Evolutionary conservation across 2,888 invertebrate genomes (phyloP), one percentile per base, ranked within the genome.

Genomic region (Mylabris sibirica): DNA sequence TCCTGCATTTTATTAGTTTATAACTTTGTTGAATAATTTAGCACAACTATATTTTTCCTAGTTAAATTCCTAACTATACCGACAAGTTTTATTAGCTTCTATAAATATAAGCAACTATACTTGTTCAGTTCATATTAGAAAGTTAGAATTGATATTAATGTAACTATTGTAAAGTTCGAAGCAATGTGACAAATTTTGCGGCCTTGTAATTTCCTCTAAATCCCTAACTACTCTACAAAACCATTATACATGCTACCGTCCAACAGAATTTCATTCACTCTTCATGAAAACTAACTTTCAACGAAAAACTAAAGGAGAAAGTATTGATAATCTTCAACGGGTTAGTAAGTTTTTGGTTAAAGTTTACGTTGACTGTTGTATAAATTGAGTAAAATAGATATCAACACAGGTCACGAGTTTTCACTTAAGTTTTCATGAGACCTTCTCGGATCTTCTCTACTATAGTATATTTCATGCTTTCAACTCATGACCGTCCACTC

Each of bases 351-450:
- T 17, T 44, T 11, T 3, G 12, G 12, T 38, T 38, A n/a, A 14
- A 38, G 38, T 44, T 44, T 44, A 6, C n/a, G 60, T 35, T 22
- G 41, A 30, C 64, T 60, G 61, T 68, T 68, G 64, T 68, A 64
- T 68, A 61, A 68, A 64, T 65, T 62, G 68, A 62, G 59, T 24
- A 38, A 38, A 35, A 67, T 44, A 26, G n/a, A 57, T 57, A 57
- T 57, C 57, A 24, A 70, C 70, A 59, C 70, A 64, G 67, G 67
- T 70, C 70, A 70, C 70, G 70, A 70, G 59, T 67, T 62, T 70
- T 70, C 70, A 67, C 70, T 70, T 65, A 67, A 70, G 70, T 67
- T 70, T 70, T 70, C 65, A 70, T 70, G 67, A 70, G 44, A 60
- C 59, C 59, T n/a, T n/a, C n/a, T 59, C 66, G 59, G 38, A 64